Evolutionary conservation across 2,888 invertebrate genomes (phyloP).

Genomic region (Drosophila stalkeri): DNA sequence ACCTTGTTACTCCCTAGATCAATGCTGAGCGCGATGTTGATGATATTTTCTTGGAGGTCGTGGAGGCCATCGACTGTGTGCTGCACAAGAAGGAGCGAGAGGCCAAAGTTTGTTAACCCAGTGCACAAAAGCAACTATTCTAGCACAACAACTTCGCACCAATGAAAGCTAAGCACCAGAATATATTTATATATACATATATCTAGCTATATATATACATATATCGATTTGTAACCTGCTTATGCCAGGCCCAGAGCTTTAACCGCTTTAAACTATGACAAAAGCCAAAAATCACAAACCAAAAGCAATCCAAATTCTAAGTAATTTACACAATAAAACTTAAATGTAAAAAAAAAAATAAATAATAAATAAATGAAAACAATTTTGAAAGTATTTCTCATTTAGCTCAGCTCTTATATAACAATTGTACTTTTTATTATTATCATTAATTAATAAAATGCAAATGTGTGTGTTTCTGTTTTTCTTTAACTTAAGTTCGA

Average conservation of each 20-base stretch:
- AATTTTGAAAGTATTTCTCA: slow-evolving; percentile 1
- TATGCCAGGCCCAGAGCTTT: slow-evolving; percentile 42
- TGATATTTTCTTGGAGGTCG: slow-evolving; percentile 91
- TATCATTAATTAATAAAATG: slow-evolving; percentile 32
- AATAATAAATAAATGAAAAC: not conserved
- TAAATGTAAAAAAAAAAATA: slow-evolving; percentile 19
- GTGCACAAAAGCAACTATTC: not conserved
- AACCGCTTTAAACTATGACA: slow-evolving; percentile 31
- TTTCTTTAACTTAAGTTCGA: slow-evolving; percentile 15
- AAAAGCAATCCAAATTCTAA: slow-evolving; percentile 37
- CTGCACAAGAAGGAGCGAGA: slow-evolving; percentile 77
- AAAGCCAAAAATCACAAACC: not conserved
- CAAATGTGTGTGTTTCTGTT: slow-evolving; percentile 34
- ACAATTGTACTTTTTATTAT: slow-evolving; percentile 19
- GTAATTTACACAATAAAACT: slow-evolving; percentile 49
- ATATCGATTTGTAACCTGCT: slow-evolving; percentile 23
- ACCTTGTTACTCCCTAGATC: slow-evolving; percentile 87
- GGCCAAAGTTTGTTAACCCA: slow-evolving; percentile 52
- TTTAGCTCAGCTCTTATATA: not conserved
- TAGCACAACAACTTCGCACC: slow-evolving; percentile 39
- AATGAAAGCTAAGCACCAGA: slow-evolving; percentile 51
- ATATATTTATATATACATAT: slow-evolving; percentile 16
- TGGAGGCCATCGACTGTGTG: slow-evolving; percentile 87
- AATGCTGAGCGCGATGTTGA: slow-evolving; percentile 92
- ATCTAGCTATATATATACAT: not conserved